Conservation (phyloP, 2,113 vertebrate genomes). For the Etheostoma spectabile region DNA sequence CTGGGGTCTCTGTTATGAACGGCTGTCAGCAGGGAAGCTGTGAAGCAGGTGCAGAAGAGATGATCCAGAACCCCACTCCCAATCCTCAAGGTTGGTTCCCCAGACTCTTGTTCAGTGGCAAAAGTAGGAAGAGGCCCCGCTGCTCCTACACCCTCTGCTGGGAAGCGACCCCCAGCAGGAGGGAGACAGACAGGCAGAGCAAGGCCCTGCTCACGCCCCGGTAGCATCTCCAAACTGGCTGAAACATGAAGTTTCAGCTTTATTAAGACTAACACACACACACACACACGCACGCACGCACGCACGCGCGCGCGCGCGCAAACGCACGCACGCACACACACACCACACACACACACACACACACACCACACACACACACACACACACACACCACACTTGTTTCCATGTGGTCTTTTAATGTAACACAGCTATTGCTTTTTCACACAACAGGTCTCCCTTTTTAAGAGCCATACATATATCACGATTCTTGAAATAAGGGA, state of each 20-base stretch:
- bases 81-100: conserved; percentile 57
- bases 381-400: background rate
- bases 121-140: conserved; percentile 18
- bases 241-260: conserved; percentile 14
- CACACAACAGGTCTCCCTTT: background rate
- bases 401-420: conserved; percentile 3
- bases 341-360: too few species aligned
- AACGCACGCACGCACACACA: too few species aligned
- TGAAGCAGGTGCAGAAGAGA: conserved; percentile 77
- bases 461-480: background rate
- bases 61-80: conserved; percentile 83
- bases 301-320: background rate
- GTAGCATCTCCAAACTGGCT: conserved; percentile 62
- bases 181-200: conserved; percentile 69
- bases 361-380: too few species aligned
- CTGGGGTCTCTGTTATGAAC: conserved; percentile 71
- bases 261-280: background rate
- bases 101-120: conserved; percentile 37
- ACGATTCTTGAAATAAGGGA: too few species aligned
- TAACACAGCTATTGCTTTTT: conserved; percentile 7
- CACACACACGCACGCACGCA: conserved; percentile 7
- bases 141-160: conserved; percentile 38
- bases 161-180: conserved; percentile 66
- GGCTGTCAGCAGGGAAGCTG: conserved; percentile 84
- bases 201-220: conserved; percentile 52